These are phyloP conservation scores for Lycaon pictus DNA, from an alignment of 2,113 vertebrate species.

Conservation along the genomic window DNA sequence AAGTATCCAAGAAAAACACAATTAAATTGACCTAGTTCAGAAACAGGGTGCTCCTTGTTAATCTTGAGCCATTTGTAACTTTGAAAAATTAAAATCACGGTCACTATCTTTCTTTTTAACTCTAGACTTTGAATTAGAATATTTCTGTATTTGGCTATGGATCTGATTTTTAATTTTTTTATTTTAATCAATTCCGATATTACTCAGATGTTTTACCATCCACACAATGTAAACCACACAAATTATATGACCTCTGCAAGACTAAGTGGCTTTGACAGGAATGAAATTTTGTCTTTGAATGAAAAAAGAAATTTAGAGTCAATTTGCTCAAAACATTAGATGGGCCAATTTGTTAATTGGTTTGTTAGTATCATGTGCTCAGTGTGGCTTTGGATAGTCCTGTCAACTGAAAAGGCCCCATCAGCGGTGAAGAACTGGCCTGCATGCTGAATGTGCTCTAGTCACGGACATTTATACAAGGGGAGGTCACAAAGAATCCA, in stretches of 20 bases:
- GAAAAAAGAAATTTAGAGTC: slow-evolving; percentile 46
- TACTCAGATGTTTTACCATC: slow-evolving; percentile 69
- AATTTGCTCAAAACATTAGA: not conserved
- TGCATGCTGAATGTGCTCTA: slow-evolving; percentile 12
- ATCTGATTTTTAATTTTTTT: slow-evolving; percentile 76
- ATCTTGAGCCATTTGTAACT: slow-evolving; percentile 81
- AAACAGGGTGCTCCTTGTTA: slow-evolving; percentile 77
- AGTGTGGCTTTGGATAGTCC: not conserved
- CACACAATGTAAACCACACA: slow-evolving; percentile 26
- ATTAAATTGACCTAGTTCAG: slow-evolving; percentile 80
- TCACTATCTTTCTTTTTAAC: slow-evolving; percentile 80
- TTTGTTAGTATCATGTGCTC: not conserved
- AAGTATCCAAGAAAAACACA: slow-evolving; percentile 82
- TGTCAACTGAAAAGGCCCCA: not conserved
- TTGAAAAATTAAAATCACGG: slow-evolving; percentile 69
- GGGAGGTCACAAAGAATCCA: slow-evolving; percentile 70
- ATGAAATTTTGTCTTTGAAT: not conserved
- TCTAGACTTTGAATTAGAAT: slow-evolving; percentile 68
- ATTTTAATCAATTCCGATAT: slow-evolving; percentile 67
- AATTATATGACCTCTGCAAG: slow-evolving; percentile 62
- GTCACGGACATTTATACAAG: not conserved
- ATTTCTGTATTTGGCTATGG: slow-evolving; percentile 66
- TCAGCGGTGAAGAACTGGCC: slow-evolving; percentile 4
- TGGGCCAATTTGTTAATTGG: not conserved
- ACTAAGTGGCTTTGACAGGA: not conserved